Evolutionary conservation across 2,113 vertebrate species (phyloP).

Genomic region (Reinhardtius hippoglossoides): DNA sequence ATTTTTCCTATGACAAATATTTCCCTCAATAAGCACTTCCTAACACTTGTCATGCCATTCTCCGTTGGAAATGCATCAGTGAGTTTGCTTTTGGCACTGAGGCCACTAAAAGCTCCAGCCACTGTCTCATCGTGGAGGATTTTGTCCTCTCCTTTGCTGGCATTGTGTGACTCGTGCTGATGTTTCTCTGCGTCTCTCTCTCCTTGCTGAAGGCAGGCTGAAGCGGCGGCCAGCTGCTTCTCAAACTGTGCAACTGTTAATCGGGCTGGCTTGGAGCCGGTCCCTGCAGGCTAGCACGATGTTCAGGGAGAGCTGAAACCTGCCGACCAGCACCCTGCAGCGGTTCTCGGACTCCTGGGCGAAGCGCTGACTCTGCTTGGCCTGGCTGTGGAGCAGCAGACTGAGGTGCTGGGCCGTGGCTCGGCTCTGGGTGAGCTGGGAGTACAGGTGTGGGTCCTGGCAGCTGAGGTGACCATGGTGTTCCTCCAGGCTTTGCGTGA

Average conservation of each 20-base stretch:
- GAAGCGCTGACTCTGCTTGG: constrained; percentile 76
- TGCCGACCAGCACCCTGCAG: constrained; percentile 80
- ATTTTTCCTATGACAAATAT: constrained; percentile 85
- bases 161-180: constrained; percentile 46
- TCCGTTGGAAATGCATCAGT: constrained; percentile 10
- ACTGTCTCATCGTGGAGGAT: constrained; percentile 55
- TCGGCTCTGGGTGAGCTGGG: constrained; percentile 85
- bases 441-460: constrained; percentile 74
- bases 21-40: constrained; percentile 83
- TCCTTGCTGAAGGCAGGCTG: constrained; percentile 76
- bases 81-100: not conserved
- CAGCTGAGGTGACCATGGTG: constrained; percentile 84
- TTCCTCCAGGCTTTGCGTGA: constrained; percentile 88
- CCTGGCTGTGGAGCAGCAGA: constrained; percentile 87
- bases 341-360: constrained; percentile 64
- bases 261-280: constrained; percentile 70
- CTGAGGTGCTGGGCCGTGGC: constrained; percentile 83
- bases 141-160: constrained; percentile 50
- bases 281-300: constrained; percentile 86
- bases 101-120: constrained; percentile 41
- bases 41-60: constrained; percentile 74
- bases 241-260: constrained; percentile 76
- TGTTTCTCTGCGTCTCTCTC: constrained; percentile 56
- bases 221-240: constrained; percentile 72
- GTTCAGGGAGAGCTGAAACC: constrained; percentile 82